phyloP scores from a whole-genome alignment of 2,797 vertebrate species.

The Chaenodraco wilsoni region DNA sequence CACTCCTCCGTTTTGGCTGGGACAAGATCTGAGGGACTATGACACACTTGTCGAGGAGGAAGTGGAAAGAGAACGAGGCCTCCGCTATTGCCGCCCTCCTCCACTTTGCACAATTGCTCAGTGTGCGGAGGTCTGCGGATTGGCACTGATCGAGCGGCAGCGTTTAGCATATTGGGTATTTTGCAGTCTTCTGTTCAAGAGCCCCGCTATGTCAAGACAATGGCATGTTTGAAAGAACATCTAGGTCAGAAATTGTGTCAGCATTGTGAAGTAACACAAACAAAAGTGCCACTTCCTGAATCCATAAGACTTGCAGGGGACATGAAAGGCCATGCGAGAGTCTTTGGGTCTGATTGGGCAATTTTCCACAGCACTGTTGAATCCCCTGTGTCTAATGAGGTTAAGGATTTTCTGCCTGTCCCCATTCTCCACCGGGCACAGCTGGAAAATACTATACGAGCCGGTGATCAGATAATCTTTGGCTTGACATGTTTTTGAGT shows the following conservation, averaged over 20 bases:
- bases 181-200: conserved; percentile 5
- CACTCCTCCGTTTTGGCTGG: conserved; percentile 66
- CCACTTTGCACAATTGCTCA: conserved; percentile 46
- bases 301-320: conserved; percentile 7
- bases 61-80: conserved; percentile 33
- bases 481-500: conserved; percentile 44
- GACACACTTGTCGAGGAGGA: conserved; percentile 62
- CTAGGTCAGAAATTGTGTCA: conserved; percentile 25
- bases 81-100: conserved; percentile 24
- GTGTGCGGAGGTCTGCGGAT: conserved; percentile 22
- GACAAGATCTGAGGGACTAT: conserved; percentile 66
- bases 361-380: conserved; percentile 53
- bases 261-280: conserved; percentile 19
- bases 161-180: conserved; percentile 53
- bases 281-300: conserved; percentile 33
- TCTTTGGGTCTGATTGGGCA: conserved; percentile 51
- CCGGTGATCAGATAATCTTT: conserved; percentile 62
- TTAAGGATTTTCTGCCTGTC: conserved; percentile 61
- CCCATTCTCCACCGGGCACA: conserved; percentile 45
- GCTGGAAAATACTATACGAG: conserved; percentile 45
- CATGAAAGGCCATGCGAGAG: neutral
- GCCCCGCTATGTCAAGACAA: conserved; percentile 33
- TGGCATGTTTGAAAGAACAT: conserved; percentile 44
- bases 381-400: conserved; percentile 66
- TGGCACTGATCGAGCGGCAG: conserved; percentile 46